Base-by-base conservation (phyloP, 2,797 vertebrate genomes). In the Sebastes hopkinsi region DNA sequence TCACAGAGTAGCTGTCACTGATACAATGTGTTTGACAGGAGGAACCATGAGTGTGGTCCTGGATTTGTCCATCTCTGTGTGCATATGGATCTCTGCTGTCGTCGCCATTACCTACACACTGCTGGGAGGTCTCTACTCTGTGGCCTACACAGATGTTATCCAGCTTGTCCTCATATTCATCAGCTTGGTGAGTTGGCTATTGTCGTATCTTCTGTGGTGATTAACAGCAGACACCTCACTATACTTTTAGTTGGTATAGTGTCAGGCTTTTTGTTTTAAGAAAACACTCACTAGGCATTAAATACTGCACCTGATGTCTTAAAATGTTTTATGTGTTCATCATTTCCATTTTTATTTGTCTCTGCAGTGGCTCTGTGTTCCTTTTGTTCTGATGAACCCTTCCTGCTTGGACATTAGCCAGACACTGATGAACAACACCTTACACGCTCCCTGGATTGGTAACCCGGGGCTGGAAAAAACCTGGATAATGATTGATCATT, bases 51-150 rank as follows among this genome's bases (percentile, higher is more conserved):
- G 65, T 55, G 92, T 96, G 23, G 87, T 95, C 67, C 67, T 96
- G 89, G 91, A 94, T 75, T 77, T 95, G 22, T 46, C 87, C 56
- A 82, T 84, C 10, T 72, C 86, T 71, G 20, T 88, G 52, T 88
- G 94, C 61, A 86, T 36, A 68, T 78, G 91, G 34, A 14, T 95
- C 80, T 96, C 96, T 0, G 91, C 95, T 22, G 89, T 83, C 4
- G 86, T 89, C 1, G 92, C 92, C 23, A 88, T 92, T 8, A 14
- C 80, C 66, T 96, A 96, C 81, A 96, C 81, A 0, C 68, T 87
- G 72, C 42, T 87, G 29, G 85, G 96, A 75, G 95, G 96, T 1
- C 87, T 96, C 61, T 96, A 96, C 87, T 96, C 88, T 1, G 87
- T 84, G 74, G 87, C 82, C 25, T 89, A 89, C 80, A 89, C 88